Percentiles rank a stretch among this genome's conserved stretches.
phyloP scores from a whole-genome alignment of 2,888 invertebrate species.

The Luperina nickerlii region DNA sequence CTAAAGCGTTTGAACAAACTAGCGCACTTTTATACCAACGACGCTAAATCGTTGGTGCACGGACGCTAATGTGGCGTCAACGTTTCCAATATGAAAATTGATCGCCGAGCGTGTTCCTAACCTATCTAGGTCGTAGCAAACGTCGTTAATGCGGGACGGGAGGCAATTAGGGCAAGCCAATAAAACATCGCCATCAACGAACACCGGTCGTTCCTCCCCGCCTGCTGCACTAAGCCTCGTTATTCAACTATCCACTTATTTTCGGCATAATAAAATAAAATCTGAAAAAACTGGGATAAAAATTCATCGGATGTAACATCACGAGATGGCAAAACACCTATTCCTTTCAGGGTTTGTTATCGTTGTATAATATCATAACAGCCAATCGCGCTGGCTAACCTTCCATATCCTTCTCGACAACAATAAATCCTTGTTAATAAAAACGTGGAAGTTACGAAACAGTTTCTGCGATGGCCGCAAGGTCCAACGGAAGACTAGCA shows the following conservation, averaged over 20 bases:
- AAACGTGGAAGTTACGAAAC: slow-evolving; percentile 24
- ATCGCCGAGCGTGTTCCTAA: slow-evolving; percentile 66
- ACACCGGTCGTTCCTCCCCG: slow-evolving; percentile 77
- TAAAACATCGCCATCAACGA: slow-evolving; percentile 83
- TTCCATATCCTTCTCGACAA: slow-evolving; percentile 8
- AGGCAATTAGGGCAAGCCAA: slow-evolving; percentile 86
- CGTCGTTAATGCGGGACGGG: slow-evolving; percentile 82
- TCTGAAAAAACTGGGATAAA: neutral
- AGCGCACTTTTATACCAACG: slow-evolving; percentile 23
- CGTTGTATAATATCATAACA: neutral
- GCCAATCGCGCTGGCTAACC: slow-evolving; percentile 12
- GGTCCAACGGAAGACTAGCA: slow-evolving; percentile 59
- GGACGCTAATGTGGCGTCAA: slow-evolving; percentile 47
- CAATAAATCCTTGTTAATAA: slow-evolving; percentile 35
- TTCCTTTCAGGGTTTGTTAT: neutral
- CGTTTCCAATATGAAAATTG: slow-evolving; percentile 69
- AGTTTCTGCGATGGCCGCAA: slow-evolving; percentile 36
- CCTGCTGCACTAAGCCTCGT: slow-evolving; percentile 62
- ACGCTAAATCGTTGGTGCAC: slow-evolving; percentile 15
- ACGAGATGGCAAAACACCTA: neutral
- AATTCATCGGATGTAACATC: neutral
- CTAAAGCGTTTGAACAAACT: neutral
- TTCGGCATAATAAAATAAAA: slow-evolving; percentile 20
- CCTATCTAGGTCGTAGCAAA: slow-evolving; percentile 81
- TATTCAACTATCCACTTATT: slow-evolving; percentile 40